These are phyloP conservation scores for Urophycis tenuis DNA, from an alignment of 2,797 vertebrate species.

Conservation along the genomic window DNA sequence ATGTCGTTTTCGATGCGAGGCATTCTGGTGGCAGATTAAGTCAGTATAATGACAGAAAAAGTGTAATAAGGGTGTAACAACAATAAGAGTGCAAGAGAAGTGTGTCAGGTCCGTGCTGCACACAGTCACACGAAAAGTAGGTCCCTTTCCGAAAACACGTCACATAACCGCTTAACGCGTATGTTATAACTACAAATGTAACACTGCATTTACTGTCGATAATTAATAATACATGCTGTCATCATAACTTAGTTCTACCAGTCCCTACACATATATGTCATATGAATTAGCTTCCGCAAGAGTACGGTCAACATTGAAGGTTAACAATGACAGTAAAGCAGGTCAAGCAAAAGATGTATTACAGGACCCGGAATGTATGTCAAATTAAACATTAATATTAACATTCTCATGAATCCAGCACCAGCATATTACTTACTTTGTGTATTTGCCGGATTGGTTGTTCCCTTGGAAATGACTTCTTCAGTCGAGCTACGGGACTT, in stretches of 20 bases:
- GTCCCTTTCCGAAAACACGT: background rate
- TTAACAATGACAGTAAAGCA: background rate
- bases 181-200: background rate
- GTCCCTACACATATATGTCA: no score
- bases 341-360: background rate
- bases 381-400: background rate
- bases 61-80: background rate
- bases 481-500: background rate
- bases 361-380: background rate
- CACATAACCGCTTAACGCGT: background rate
- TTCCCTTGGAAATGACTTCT: background rate
- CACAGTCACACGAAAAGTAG: background rate
- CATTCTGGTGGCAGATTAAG: conserved; percentile 64
- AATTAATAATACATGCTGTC: background rate
- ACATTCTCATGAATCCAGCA: background rate
- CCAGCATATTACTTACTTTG: background rate
- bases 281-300: no score
- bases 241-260: no score
- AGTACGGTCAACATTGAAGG: background rate
- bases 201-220: no score
- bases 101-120: background rate
- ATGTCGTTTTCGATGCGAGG: conserved; percentile 91
- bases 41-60: background rate
- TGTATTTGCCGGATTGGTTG: background rate
- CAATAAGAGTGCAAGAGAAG: background rate